Conservation (phyloP, 1,140 invertebrate species). For the Drosophila parabipectinata region DNA sequence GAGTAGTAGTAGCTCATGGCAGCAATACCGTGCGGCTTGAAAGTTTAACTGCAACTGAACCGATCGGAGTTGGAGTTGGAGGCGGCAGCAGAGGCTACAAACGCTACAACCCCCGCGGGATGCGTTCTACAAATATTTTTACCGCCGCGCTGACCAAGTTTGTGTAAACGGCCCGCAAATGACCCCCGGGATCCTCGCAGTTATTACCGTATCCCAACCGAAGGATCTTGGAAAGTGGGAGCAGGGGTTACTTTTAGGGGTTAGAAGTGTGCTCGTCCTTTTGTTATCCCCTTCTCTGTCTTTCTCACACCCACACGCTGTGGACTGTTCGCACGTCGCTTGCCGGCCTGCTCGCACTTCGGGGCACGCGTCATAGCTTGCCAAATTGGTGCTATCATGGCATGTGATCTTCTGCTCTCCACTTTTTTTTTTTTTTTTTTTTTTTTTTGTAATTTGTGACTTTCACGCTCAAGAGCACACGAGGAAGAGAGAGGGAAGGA, state of each 20-base stretch:
- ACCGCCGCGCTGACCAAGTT: constrained; percentile 73
- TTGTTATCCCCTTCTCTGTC: constrained; percentile 5
- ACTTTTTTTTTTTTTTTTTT: constrained; percentile 1
- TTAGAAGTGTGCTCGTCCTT: constrained; percentile 49
- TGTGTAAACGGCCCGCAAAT: constrained; percentile 68
- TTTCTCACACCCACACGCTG: constrained; percentile 62
- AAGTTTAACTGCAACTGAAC: constrained; percentile 62
- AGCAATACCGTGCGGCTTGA: constrained; percentile 46
- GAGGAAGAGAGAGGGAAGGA: background rate
- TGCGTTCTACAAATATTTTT: constrained; percentile 70
- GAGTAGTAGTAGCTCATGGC: constrained; percentile 72
- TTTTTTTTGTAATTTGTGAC: constrained; percentile 82
- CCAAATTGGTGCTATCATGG: constrained; percentile 83
- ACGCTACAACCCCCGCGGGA: constrained; percentile 31
- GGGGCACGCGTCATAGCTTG: constrained; percentile 78
- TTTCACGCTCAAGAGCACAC: constrained; percentile 82
- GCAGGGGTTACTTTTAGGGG: constrained; percentile 65
- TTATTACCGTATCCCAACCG: constrained; percentile 65
- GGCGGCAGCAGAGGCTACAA: constrained; percentile 5
- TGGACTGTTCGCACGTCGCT: constrained; percentile 19
- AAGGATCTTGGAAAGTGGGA: constrained; percentile 55
- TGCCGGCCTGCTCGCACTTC: constrained; percentile 7
- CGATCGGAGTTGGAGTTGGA: constrained; percentile 19
- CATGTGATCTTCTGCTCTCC: constrained; percentile 66
- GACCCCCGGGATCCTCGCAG: constrained; percentile 70